These are phyloP conservation scores for Hesperophylax magnus DNA, from an alignment of 1,140 invertebrate species.

Conservation along the genomic window DNA sequence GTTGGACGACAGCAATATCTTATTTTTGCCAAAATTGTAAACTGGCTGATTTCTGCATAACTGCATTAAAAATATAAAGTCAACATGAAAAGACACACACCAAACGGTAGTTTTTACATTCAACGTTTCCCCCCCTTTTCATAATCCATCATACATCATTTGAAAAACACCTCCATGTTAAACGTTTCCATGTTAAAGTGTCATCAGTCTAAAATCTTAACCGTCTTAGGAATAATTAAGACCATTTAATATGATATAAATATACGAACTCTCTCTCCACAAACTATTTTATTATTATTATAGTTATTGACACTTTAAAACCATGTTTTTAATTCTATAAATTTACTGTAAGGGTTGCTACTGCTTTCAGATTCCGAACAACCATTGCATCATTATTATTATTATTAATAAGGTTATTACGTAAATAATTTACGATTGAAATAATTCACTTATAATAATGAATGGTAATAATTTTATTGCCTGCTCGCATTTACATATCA, in stretches of 20 bases:
- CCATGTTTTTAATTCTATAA: neutral
- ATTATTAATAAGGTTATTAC: neutral
- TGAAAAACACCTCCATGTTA: neutral
- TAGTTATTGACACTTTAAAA: slow-evolving; percentile 30
- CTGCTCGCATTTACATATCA: neutral
- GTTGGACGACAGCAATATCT: too few species aligned
- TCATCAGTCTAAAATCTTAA: slow-evolving; percentile 29
- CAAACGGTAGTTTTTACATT: neutral
- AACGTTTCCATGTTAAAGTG: neutral
- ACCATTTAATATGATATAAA: slow-evolving; percentile 10
- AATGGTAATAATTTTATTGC: slow-evolving; percentile 27
- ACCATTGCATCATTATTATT: neutral
- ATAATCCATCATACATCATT: neutral
- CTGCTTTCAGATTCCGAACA: neutral
- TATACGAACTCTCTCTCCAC: slow-evolving; percentile 14
- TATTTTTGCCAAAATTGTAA: too few species aligned
- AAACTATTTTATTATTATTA: neutral
- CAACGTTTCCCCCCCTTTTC: neutral
- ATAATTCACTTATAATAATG: neutral
- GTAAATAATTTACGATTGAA: neutral
- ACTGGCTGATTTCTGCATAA: too few species aligned
- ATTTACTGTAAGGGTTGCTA: neutral
- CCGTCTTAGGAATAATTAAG: neutral
- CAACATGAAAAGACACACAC: neutral
- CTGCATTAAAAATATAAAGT: too few species aligned